Percentiles rank a stretch among this genome's conserved stretches.
Evolutionary conservation across 64 coral and sea anemone genomes (phyloP).

Genomic region (Stichodactyla mertensii): DNA sequence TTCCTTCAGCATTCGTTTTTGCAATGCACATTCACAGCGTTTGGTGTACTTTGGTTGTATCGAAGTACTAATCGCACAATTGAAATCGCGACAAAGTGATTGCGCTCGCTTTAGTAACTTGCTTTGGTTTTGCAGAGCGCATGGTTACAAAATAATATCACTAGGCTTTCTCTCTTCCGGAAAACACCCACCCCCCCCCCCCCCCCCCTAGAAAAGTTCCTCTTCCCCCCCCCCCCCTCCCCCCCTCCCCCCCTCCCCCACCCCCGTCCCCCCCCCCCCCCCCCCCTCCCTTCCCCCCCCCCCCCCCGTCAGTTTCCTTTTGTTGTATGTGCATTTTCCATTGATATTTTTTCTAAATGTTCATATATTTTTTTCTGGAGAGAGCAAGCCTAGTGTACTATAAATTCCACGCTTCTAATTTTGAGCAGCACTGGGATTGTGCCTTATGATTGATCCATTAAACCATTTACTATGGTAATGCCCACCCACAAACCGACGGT

Average conservation of each 20-base stretch:
- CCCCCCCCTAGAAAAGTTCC: background rate
- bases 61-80: constrained; percentile 17
- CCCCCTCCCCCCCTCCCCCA: background rate
- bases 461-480: background rate
- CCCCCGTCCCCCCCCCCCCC: background rate
- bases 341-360: background rate
- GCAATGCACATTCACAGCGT: background rate
- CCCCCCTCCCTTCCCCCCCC: background rate
- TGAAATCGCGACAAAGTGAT: background rate
- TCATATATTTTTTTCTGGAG: background rate
- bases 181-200: background rate
- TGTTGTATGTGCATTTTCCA: background rate
- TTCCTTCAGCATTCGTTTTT: constrained; percentile 10
- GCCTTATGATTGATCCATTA: background rate
- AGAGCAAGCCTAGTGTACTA: background rate
- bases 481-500: background rate
- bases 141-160: background rate
- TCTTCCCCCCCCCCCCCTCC: background rate
- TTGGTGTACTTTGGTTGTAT: constrained; percentile 28
- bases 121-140: constrained; percentile 20
- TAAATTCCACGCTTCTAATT: constrained; percentile 3
- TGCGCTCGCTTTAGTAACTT: background rate
- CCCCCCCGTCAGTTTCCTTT: background rate
- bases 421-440: constrained; percentile 1
- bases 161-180: background rate